A percentile compares a stretch with the other conserved stretches of the same genome.
Evolutionary conservation across 2,113 vertebrate species (phyloP).

Genomic region (Pluvialis apricaria): DNA sequence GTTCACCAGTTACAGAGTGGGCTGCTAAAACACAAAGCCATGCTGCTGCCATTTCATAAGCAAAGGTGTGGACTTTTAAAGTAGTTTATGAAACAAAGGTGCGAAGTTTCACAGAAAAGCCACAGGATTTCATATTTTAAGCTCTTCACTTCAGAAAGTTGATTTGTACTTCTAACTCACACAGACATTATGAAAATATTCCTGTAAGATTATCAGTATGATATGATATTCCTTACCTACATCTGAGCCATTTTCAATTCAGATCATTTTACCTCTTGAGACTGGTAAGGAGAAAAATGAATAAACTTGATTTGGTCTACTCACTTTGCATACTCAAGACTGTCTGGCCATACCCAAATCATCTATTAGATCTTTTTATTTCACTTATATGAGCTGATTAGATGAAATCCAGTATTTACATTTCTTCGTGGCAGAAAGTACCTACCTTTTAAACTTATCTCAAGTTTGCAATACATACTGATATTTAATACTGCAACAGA

Average conservation of each 20-base stretch:
- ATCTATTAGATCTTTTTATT: not conserved
- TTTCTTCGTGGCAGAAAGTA: not conserved
- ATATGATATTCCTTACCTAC: not conserved
- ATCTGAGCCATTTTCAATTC: not conserved
- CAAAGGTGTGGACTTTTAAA: not conserved
- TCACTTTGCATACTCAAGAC: not conserved
- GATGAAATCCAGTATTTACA: not conserved
- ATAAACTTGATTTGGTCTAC: not conserved
- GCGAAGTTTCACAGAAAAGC: not conserved
- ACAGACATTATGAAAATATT: not conserved
- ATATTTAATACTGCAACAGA: not conserved
- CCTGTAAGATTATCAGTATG: not conserved
- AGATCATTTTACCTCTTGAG: not conserved
- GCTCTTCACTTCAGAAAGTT: not conserved
- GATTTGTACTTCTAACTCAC: not conserved
- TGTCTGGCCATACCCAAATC: not conserved
- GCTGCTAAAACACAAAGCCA: no score
- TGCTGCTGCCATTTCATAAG: no score
- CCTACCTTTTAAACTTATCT: not conserved
- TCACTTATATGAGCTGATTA: not conserved
- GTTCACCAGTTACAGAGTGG: no score
- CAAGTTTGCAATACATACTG: not conserved
- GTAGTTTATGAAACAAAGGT: not conserved
- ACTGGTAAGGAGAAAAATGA: not conserved
- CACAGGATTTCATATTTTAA: not conserved